Conservation (phyloP, 1,140 invertebrate species). For the Zaprionus davidi region DNA sequence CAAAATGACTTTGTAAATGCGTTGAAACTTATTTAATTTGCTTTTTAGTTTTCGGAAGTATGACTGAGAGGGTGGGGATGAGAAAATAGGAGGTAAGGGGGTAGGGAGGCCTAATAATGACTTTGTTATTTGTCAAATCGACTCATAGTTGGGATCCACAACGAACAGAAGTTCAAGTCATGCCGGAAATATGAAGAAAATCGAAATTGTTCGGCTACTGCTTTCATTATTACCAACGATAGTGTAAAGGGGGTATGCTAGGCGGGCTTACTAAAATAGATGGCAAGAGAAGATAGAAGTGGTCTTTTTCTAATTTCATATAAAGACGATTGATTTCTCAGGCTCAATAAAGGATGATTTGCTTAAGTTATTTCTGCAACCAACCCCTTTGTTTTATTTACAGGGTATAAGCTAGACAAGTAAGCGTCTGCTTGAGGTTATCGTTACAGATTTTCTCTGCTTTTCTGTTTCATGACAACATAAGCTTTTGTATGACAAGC, state of each 20-base stretch:
- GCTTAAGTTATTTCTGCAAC: background rate
- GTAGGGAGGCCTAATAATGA: slow-evolving; percentile 56
- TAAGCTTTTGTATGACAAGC: slow-evolving; percentile 57
- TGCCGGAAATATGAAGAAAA: slow-evolving; percentile 28
- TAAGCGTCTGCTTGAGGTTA: background rate
- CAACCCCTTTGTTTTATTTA: background rate
- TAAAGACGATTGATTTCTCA: too few species aligned
- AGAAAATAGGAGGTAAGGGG: background rate
- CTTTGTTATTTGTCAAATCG: slow-evolving; percentile 63
- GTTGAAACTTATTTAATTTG: slow-evolving; percentile 82
- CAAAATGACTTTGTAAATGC: slow-evolving; percentile 79
- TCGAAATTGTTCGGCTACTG: background rate
- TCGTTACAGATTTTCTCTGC: slow-evolving; percentile 4
- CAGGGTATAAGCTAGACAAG: slow-evolving; percentile 1
- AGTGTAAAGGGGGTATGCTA: background rate
- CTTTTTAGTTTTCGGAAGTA: slow-evolving; percentile 43
- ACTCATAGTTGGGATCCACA: slow-evolving; percentile 31
- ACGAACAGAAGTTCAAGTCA: slow-evolving; percentile 20
- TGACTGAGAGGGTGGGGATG: slow-evolving; percentile 11
- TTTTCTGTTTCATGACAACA: slow-evolving; percentile 45
- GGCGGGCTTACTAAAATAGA: too few species aligned
- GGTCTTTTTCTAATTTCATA: too few species aligned
- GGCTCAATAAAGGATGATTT: background rate
- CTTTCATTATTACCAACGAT: background rate
- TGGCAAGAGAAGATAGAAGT: too few species aligned